Conservation (phyloP, 2,797 vertebrate species). For the Cryptoprocta ferox region DNA sequence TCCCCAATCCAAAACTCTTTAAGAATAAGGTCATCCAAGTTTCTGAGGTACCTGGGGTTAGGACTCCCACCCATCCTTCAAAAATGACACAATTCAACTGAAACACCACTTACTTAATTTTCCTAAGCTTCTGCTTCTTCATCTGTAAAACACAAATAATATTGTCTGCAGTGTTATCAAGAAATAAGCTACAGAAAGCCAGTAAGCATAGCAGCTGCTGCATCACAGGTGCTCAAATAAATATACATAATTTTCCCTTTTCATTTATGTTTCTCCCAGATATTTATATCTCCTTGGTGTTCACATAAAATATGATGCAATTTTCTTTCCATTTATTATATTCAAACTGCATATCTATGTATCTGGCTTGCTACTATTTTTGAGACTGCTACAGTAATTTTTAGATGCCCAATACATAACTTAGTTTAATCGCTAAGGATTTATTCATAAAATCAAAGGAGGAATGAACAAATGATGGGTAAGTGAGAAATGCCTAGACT, state of each 20-base stretch:
- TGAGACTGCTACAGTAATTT: not conserved
- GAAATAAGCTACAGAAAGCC: not conserved
- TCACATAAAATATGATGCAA: not conserved
- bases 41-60: not conserved
- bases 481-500: not conserved
- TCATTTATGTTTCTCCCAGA: constrained; percentile 26
- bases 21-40: not conserved
- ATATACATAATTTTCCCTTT: not conserved
- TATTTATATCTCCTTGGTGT: constrained; percentile 10
- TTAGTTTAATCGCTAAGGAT: not conserved
- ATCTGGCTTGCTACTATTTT: not conserved
- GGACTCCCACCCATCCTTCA: not conserved
- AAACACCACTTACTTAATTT: not conserved
- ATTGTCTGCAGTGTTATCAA: not conserved
- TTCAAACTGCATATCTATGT: not conserved
- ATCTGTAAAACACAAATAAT: constrained; percentile 6
- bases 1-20: not conserved
- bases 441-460: not conserved
- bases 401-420: not conserved
- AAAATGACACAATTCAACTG: not conserved
- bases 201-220: not conserved
- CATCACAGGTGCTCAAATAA: constrained; percentile 25
- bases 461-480: not conserved
- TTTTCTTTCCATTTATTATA: constrained; percentile 34
- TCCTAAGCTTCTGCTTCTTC: not conserved